These are phyloP conservation scores for Channa argus DNA, from an alignment of 2,113 vertebrate species.

Conservation along the genomic window DNA sequence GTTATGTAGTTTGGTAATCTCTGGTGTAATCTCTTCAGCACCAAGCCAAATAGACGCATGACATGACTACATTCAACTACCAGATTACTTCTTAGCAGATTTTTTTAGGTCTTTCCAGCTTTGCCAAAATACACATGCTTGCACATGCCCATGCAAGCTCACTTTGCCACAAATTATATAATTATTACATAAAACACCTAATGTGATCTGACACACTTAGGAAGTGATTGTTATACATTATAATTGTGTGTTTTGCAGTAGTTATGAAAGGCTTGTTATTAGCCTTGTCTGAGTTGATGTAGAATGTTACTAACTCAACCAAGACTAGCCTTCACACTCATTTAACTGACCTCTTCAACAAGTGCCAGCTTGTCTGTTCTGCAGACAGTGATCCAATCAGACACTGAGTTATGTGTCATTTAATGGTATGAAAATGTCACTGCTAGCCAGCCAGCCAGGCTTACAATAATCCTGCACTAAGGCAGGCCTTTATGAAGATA, in stretches of 20 bases:
- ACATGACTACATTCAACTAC: slow-evolving; percentile 56
- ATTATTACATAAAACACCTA: slow-evolving; percentile 59
- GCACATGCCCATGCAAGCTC: slow-evolving; percentile 4
- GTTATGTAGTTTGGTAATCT: slow-evolving; percentile 73
- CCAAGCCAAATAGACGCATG: slow-evolving; percentile 52
- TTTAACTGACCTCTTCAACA: slow-evolving; percentile 7
- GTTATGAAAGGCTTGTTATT: slow-evolving; percentile 44
- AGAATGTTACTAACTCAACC: slow-evolving; percentile 4
- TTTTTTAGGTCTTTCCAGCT: slow-evolving; percentile 37
- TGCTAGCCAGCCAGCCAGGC: slow-evolving; percentile 42
- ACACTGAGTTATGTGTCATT: slow-evolving; percentile 63
- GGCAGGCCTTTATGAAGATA: slow-evolving; percentile 60
- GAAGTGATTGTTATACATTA: slow-evolving; percentile 34
- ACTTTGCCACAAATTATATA: slow-evolving; percentile 32
- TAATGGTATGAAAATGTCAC: slow-evolving; percentile 69
- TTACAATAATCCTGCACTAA: slow-evolving; percentile 70
- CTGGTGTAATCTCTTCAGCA: slow-evolving; percentile 61
- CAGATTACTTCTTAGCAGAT: slow-evolving; percentile 61
- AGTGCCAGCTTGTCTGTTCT: slow-evolving; percentile 21
- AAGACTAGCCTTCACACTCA: background rate
- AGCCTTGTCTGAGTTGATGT: slow-evolving; percentile 14
- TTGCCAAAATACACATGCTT: slow-evolving; percentile 27
- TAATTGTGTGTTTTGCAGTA: slow-evolving; percentile 14
- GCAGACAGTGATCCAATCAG: slow-evolving; percentile 60
- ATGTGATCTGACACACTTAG: slow-evolving; percentile 43